Percentiles rank a stretch among this genome's conserved stretches.
Conservation (phyloP, 2,888 invertebrate species). For the Rhamnusium bicolor region DNA sequence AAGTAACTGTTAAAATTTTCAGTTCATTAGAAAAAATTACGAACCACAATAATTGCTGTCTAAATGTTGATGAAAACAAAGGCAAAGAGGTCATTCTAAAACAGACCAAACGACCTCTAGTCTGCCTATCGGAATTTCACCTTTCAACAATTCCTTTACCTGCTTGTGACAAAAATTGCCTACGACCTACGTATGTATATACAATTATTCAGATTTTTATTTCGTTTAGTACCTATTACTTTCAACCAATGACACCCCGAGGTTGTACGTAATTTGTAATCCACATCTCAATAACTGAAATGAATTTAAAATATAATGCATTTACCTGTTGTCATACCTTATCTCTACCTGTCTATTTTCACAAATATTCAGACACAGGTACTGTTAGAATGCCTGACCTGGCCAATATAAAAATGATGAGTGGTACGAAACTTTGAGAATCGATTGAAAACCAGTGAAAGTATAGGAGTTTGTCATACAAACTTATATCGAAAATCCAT, state of each 20-base stretch:
- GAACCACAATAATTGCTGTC: not conserved
- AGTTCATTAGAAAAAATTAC: not conserved
- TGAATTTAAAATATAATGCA: not conserved
- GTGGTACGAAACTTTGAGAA: no score
- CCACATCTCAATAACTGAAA: not conserved
- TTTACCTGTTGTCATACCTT: conserved; percentile 6
- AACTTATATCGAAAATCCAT: no score
- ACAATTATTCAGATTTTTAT: conserved; percentile 16
- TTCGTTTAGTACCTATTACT: conserved; percentile 4
- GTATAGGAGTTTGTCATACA: no score
- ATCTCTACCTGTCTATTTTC: conserved; percentile 3
- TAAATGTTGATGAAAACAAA: not conserved
- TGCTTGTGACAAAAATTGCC: not conserved
- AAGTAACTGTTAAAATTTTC: not conserved
- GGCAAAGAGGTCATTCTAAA: not conserved
- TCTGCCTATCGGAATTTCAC: conserved; percentile 11
- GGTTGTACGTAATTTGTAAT: not conserved
- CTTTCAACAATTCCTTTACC: not conserved
- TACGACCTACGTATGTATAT: conserved; percentile 10
- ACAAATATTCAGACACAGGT: not conserved
- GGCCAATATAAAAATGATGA: no score
- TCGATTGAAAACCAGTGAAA: no score
- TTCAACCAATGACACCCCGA: conserved; percentile 19
- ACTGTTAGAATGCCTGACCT: not conserved
- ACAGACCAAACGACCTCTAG: conserved; percentile 6